Conservation (phyloP, 2,888 invertebrate genomes). For the Dolomedes plantarius region DNA sequence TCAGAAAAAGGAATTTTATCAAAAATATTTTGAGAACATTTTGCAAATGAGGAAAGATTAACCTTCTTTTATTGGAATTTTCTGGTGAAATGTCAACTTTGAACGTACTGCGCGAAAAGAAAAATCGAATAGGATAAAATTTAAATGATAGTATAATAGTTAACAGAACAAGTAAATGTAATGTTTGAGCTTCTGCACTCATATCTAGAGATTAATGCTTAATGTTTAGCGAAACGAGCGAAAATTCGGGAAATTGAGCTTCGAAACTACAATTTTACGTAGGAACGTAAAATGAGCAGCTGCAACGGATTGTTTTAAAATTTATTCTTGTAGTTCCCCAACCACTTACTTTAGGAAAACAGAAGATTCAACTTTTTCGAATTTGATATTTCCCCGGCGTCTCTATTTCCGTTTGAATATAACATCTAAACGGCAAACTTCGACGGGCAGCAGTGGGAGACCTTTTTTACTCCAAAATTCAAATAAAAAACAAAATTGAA, state of each 20-base stretch:
- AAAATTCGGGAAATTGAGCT: slow-evolving; percentile 39
- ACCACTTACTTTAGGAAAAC: slow-evolving; percentile 69
- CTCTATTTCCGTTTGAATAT: slow-evolving; percentile 70
- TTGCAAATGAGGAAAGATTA: no score
- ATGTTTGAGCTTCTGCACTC: no score
- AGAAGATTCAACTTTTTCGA: slow-evolving; percentile 70
- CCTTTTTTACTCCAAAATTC: slow-evolving; percentile 61
- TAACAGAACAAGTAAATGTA: no score
- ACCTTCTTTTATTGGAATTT: no score
- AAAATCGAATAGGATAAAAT: no score
- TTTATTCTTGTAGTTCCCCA: slow-evolving; percentile 61
- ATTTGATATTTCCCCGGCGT: slow-evolving; percentile 69
- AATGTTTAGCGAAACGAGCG: background rate
- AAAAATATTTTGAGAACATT: no score
- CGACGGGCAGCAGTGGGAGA: slow-evolving; percentile 55
- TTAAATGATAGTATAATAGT: no score
- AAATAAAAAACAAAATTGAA: slow-evolving; percentile 47
- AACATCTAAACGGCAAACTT: slow-evolving; percentile 70
- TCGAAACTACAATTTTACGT: slow-evolving; percentile 58
- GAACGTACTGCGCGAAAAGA: no score
- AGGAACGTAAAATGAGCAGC: slow-evolving; percentile 70
- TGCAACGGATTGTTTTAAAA: slow-evolving; percentile 69
- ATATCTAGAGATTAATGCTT: background rate
- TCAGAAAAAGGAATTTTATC: no score
- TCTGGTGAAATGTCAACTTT: no score